Evolutionary conservation across 2,888 invertebrate genomes (phyloP).

Genomic region (Opisthograptis luteolata): DNA sequence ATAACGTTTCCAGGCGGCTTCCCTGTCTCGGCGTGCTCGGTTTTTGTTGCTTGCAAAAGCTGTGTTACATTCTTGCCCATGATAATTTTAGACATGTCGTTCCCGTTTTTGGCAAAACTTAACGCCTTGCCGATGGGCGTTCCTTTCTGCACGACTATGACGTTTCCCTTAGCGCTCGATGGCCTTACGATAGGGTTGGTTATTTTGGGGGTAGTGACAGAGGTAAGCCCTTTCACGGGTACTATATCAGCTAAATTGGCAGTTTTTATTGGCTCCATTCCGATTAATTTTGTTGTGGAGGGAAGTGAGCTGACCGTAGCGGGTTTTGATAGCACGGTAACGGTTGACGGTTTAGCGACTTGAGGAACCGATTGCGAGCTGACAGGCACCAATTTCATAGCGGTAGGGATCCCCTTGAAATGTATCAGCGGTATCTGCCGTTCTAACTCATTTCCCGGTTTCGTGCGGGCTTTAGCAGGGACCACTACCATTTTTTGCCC

Average conservation of each 20-base stretch:
- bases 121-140: slow-evolving; percentile 78
- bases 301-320: slow-evolving; percentile 45
- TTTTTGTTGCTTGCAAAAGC: slow-evolving; percentile 70
- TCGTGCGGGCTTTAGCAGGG: slow-evolving; percentile 72
- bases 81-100: slow-evolving; percentile 79
- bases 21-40: slow-evolving; percentile 63
- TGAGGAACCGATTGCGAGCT: slow-evolving; percentile 65
- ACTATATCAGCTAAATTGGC: slow-evolving; percentile 78
- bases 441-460: slow-evolving; percentile 68
- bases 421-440: slow-evolving; percentile 73
- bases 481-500: slow-evolving; percentile 81
- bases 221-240: slow-evolving; percentile 72
- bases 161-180: slow-evolving; percentile 80
- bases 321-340: slow-evolving; percentile 69
- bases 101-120: slow-evolving; percentile 75
- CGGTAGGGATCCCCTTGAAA: slow-evolving; percentile 74
- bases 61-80: slow-evolving; percentile 81
- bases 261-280: slow-evolving; percentile 65
- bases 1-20: slow-evolving; percentile 76
- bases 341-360: slow-evolving; percentile 53
- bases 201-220: slow-evolving; percentile 68
- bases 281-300: slow-evolving; percentile 61
- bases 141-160: slow-evolving; percentile 86
- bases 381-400: slow-evolving; percentile 78
- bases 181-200: slow-evolving; percentile 75